phyloP scores from a whole-genome alignment of 1,140 invertebrate species.

The Goniozus legneri region DNA sequence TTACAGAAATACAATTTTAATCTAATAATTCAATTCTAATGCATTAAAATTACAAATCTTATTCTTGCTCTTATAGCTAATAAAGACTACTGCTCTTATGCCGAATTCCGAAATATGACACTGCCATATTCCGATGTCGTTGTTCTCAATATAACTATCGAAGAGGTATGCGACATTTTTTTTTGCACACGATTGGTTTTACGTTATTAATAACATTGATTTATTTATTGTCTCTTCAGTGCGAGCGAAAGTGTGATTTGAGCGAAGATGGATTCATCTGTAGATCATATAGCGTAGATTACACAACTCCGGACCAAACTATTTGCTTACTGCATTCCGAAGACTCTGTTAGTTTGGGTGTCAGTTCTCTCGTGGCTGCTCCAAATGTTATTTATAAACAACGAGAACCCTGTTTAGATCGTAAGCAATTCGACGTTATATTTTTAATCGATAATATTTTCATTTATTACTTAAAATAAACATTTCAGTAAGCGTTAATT shows the following conservation, averaged over 20 bases:
- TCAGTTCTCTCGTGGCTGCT: constrained; percentile 38
- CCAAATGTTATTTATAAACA: constrained; percentile 53
- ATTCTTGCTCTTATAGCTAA: constrained; percentile 26
- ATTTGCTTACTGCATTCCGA: constrained; percentile 52
- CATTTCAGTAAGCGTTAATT: constrained; percentile 53
- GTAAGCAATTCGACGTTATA: constrained; percentile 38
- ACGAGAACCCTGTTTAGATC: constrained; percentile 54
- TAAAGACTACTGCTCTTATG: constrained; percentile 47
- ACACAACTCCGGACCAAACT: constrained; percentile 15
- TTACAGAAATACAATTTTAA: too few relatives aligned
- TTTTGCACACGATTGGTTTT: neutral
- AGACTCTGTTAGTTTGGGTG: constrained; percentile 46
- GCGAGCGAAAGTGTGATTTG: constrained; percentile 52
- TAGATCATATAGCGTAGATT: constrained; percentile 46
- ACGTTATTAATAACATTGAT: neutral
- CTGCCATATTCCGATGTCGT: constrained; percentile 44
- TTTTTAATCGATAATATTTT: neutral
- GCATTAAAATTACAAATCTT: neutral
- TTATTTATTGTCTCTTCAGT: constrained; percentile 37
- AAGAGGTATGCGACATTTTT: neutral
- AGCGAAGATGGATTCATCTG: constrained; percentile 54
- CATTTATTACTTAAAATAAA: constrained; percentile 1
- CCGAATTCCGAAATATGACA: constrained; percentile 43
- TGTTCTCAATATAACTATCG: constrained; percentile 3
- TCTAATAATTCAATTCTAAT: neutral